phyloP scores from a whole-genome alignment of 2,888 invertebrate species.

The Augiades crinisus region DNA sequence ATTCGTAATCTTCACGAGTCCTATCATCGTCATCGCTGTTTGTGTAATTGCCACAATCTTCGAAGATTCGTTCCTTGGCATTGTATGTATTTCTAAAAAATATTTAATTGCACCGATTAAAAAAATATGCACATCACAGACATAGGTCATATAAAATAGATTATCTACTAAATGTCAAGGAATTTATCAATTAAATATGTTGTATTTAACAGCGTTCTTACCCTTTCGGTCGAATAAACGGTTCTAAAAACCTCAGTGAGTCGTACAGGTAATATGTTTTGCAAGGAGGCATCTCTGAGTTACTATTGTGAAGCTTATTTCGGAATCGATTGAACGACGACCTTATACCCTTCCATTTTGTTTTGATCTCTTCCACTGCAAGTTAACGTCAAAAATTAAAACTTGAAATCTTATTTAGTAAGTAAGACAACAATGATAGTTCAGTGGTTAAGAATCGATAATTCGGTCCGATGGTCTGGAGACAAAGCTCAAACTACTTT shows the following conservation, averaged over 20 bases:
- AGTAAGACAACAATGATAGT: no score
- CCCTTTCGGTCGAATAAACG: constrained; percentile 42
- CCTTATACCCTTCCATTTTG: constrained; percentile 49
- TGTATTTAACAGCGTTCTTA: constrained; percentile 31
- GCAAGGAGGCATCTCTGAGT: constrained; percentile 24
- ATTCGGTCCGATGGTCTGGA: no score
- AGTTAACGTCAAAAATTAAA: constrained; percentile 34
- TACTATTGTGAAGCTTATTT: constrained; percentile 33
- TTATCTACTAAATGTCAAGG: no score
- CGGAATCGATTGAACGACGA: constrained; percentile 43
- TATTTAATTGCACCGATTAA: no score
- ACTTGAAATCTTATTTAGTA: background rate
- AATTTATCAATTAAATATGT: no score
- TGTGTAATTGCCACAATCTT: background rate
- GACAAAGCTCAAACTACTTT: no score
- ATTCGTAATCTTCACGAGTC: background rate
- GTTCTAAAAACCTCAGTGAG: constrained; percentile 42
- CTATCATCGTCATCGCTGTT: constrained; percentile 12
- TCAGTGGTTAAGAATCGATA: no score
- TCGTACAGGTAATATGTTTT: constrained; percentile 49
- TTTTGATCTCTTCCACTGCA: constrained; percentile 35
- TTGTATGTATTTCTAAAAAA: background rate
- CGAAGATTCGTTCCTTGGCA: background rate
- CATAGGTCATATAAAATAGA: no score
- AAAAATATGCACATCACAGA: no score